A percentile compares a stretch with the other conserved stretches of the same genome.
These are phyloP conservation scores for Gymnoscopelus microlampas DNA, from an alignment of 2,797 vertebrate species.

Conservation along the genomic window DNA sequence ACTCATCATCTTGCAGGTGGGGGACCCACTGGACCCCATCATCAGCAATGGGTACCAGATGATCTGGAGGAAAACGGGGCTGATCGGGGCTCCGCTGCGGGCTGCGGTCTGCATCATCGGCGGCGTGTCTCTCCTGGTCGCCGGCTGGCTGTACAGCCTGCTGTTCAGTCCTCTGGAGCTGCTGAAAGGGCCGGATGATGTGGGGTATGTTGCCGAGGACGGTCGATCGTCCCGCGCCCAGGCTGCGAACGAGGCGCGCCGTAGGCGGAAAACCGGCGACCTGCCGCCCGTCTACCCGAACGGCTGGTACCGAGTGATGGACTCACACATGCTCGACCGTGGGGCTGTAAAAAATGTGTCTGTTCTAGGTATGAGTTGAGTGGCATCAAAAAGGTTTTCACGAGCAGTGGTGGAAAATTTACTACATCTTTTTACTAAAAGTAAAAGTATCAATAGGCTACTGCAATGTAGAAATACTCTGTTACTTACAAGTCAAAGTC, in stretches of 20 bases:
- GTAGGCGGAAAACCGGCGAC: conserved; percentile 79
- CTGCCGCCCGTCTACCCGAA: conserved; percentile 87
- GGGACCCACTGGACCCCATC: conserved; percentile 46
- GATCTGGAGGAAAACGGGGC: conserved; percentile 57
- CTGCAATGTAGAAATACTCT: no score
- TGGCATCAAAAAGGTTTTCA: no score
- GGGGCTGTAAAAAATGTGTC: conserved; percentile 76
- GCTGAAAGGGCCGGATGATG: conserved; percentile 74
- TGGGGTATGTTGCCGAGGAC: conserved; percentile 80
- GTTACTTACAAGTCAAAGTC: no score
- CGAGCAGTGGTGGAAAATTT: no score
- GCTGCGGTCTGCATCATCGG: conserved; percentile 56
- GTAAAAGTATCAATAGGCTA: no score
- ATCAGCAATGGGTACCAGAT: conserved; percentile 23
- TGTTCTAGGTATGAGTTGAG: conserved; percentile 76
- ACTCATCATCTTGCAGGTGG: conserved; percentile 47
- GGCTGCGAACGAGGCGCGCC: conserved; percentile 79
- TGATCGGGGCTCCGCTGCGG: conserved; percentile 34
- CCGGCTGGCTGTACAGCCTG: conserved; percentile 71
- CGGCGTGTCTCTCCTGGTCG: conserved; percentile 48
- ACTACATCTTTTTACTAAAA: no score
- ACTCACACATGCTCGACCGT: conserved; percentile 77
- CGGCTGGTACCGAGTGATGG: conserved; percentile 86
- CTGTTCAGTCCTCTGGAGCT: conserved; percentile 79
- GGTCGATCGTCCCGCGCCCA: conserved; percentile 72